These are phyloP conservation scores for Tetraodon nigroviridis DNA, from an alignment of 2,113 vertebrate genomes.

Conservation along the genomic window DNA sequence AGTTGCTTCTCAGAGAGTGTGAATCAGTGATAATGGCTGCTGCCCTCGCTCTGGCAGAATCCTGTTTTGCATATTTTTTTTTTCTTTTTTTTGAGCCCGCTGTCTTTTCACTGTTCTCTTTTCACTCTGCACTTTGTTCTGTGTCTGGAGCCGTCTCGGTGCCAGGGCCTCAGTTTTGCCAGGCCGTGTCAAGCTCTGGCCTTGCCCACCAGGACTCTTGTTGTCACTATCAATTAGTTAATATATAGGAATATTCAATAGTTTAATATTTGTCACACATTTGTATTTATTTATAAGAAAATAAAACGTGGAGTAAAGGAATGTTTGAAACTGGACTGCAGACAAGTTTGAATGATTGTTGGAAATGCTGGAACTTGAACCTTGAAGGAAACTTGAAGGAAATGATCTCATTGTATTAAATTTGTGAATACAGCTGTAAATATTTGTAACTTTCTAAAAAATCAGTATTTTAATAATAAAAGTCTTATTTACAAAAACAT, in stretches of 20 bases:
- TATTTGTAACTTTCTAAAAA: conserved; percentile 42
- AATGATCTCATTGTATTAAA: conserved; percentile 5
- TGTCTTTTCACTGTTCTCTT: conserved; percentile 1
- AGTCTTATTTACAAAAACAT: conserved; percentile 13
- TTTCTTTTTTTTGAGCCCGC: conserved; percentile 3
- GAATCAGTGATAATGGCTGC: conserved; percentile 15
- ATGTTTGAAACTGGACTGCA: conserved; percentile 34
- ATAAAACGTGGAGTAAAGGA: background rate
- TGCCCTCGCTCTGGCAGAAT: background rate
- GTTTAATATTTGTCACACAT: conserved; percentile 30
- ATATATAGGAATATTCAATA: too few species aligned
- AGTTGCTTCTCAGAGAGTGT: background rate
- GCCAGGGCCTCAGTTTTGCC: conserved; percentile 6
- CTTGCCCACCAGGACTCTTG: conserved; percentile 1
- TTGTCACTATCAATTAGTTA: too few species aligned
- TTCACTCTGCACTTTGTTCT: conserved; percentile 27
- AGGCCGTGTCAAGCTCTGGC: conserved; percentile 5
- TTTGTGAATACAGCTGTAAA: conserved; percentile 62
- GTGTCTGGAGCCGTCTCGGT: conserved; percentile 10
- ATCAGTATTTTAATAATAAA: conserved; percentile 57
- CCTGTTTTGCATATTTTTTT: background rate
- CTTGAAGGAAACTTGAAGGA: background rate
- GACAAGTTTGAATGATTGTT: background rate
- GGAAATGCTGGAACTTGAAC: background rate
- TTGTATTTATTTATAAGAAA: conserved; percentile 44